phyloP scores from a whole-genome alignment of 2,888 invertebrate genomes.

The Adela reaumurella region DNA sequence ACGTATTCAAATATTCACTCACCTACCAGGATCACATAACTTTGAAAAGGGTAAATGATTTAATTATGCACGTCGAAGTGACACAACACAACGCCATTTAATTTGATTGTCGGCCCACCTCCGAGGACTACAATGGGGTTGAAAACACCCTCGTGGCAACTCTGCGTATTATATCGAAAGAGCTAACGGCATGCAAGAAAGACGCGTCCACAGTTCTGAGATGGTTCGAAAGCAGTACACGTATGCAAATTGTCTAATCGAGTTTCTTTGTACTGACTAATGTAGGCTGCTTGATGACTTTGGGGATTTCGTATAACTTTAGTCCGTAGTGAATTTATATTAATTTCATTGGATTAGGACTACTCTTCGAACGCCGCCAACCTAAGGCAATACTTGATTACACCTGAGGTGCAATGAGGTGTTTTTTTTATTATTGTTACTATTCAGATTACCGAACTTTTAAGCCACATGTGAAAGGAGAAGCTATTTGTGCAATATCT shows the following conservation, averaged over 20 bases:
- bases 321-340: too few species aligned
- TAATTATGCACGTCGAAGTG: conserved; percentile 39
- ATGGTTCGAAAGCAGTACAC: conserved; percentile 21
- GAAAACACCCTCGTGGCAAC: background rate
- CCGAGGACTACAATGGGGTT: background rate
- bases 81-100: conserved; percentile 29
- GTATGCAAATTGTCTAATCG: conserved; percentile 50
- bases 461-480: too few species aligned
- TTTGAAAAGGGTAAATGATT: conserved; percentile 35
- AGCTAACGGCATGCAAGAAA: background rate
- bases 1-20: background rate
- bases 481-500: too few species aligned
- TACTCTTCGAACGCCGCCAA: too few species aligned
- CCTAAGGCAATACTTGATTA: too few species aligned
- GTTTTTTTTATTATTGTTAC: too few species aligned
- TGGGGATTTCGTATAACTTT: conserved; percentile 14
- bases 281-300: conserved; percentile 27
- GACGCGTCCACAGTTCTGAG: background rate
- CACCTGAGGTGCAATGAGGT: too few species aligned
- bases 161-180: background rate
- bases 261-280: conserved; percentile 40
- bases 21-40: conserved; percentile 15
- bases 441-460: too few species aligned
- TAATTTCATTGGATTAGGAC: too few species aligned
- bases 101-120: conserved; percentile 34